Conservation (phyloP, 1,140 invertebrate species). For the Nephotettix cincticeps region DNA sequence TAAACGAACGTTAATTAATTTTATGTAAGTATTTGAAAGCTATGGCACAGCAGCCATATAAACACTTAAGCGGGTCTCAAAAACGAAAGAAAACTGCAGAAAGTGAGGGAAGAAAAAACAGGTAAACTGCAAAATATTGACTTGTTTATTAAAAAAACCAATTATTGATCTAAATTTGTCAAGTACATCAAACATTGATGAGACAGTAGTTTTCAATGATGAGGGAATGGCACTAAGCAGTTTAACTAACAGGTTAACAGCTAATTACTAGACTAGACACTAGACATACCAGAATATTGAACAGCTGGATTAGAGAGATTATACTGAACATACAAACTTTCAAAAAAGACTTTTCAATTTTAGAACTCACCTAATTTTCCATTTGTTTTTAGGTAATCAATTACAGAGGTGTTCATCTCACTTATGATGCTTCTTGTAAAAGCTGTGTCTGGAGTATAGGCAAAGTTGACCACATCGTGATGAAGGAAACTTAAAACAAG, state of each 20-base stretch:
- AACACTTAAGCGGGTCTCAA: no score
- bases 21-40: no score
- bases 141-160: no score
- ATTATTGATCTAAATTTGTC: no score
- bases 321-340: not conserved
- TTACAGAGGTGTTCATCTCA: not conserved
- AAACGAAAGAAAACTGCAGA: no score
- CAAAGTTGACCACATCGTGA: slow-evolving; percentile 5
- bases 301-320: not conserved
- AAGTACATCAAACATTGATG: no score
- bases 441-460: not conserved
- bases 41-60: no score
- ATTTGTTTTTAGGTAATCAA: not conserved
- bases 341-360: not conserved
- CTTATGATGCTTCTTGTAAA: not conserved
- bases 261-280: not conserved
- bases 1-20: no score
- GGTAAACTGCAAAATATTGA: no score
- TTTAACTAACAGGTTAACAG: not conserved
- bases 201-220: no score
- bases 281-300: not conserved
- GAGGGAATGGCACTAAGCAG: not conserved
- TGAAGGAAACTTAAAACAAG: not conserved
- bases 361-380: not conserved
- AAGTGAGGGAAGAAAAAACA: no score